phyloP scores from a whole-genome alignment of 1,140 invertebrate genomes.

The Calephelis nemesis region DNA sequence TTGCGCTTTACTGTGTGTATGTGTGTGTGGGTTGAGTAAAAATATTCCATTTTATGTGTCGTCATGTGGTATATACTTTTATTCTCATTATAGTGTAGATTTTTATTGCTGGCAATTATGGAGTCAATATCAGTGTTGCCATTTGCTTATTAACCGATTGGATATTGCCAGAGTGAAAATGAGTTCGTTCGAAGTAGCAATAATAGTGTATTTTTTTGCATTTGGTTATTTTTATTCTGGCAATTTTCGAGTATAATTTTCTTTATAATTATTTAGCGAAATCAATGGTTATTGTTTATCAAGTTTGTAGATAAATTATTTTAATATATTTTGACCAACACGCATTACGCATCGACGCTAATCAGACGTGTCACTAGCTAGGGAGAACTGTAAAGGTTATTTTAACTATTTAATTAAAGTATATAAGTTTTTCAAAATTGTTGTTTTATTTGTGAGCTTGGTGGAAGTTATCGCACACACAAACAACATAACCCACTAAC shows the following conservation, averaged over 20 bases:
- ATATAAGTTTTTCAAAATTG: constrained; percentile 73
- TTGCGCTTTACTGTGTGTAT: constrained; percentile 31
- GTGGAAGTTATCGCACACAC: neutral
- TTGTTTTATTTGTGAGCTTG: constrained; percentile 35
- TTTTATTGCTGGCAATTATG: constrained; percentile 23
- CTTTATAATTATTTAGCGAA: constrained; percentile 43
- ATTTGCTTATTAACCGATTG: constrained; percentile 21
- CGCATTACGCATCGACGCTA: constrained; percentile 64
- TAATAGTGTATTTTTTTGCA: constrained; percentile 20
- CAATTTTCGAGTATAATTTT: constrained; percentile 35
- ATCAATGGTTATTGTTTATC: constrained; percentile 66
- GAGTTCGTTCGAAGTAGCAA: constrained; percentile 8
- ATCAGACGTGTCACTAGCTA: constrained; percentile 69
- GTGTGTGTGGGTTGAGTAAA: constrained; percentile 45
- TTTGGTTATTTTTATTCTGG: constrained; percentile 34
- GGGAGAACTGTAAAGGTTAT: constrained; percentile 76
- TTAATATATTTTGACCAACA: constrained; percentile 75
- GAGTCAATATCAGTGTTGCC: constrained; percentile 31
- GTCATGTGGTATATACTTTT: constrained; percentile 18
- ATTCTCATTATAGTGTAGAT: constrained; percentile 26
- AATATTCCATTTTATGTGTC: constrained; percentile 54
- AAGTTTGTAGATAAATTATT: constrained; percentile 75
- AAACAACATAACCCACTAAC: too few species aligned
- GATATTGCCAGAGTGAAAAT: constrained; percentile 12
- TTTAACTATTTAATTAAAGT: constrained; percentile 79